phyloP scores from a whole-genome alignment of 1,140 invertebrate species.

The Eumaeus atala region DNA sequence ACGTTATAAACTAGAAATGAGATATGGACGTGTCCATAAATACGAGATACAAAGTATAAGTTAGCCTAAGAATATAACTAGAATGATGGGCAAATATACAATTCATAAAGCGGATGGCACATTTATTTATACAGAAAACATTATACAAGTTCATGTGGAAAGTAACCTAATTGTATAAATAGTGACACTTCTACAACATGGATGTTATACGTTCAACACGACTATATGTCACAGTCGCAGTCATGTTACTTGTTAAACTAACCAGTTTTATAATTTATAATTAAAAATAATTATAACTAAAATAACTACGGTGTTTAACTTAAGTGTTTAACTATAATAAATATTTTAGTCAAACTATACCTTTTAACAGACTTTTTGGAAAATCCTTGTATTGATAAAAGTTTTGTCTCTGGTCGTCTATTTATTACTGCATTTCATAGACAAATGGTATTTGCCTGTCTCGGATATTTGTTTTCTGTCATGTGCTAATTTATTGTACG shows the following conservation, averaged over 20 bases:
- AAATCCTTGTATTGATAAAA: too few relatives aligned
- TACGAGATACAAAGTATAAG: constrained; percentile 20
- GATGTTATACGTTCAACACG: constrained; percentile 5
- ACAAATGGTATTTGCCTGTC: neutral
- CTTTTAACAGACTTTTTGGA: too few relatives aligned
- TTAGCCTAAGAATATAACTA: constrained; percentile 43
- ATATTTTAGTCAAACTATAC: too few relatives aligned
- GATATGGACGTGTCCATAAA: constrained; percentile 38
- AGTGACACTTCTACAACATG: constrained; percentile 29
- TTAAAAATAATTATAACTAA: too few relatives aligned
- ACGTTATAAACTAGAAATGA: constrained; percentile 22
- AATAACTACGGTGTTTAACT: too few relatives aligned
- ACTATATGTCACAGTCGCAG: constrained; percentile 12
- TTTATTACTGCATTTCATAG: too few relatives aligned
- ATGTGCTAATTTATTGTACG: constrained; percentile 4
- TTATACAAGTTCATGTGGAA: constrained; percentile 34
- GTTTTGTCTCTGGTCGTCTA: too few relatives aligned
- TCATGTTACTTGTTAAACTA: too few relatives aligned
- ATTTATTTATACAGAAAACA: constrained; percentile 61
- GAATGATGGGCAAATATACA: constrained; percentile 54
- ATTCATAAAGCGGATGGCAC: constrained; percentile 65
- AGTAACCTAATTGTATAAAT: constrained; percentile 19
- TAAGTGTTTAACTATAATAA: too few relatives aligned
- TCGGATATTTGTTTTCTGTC: neutral
- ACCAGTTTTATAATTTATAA: constrained; percentile 30